Base-by-base conservation (phyloP, 2,888 invertebrate genomes). In the Thymelicus sylvestris region DNA sequence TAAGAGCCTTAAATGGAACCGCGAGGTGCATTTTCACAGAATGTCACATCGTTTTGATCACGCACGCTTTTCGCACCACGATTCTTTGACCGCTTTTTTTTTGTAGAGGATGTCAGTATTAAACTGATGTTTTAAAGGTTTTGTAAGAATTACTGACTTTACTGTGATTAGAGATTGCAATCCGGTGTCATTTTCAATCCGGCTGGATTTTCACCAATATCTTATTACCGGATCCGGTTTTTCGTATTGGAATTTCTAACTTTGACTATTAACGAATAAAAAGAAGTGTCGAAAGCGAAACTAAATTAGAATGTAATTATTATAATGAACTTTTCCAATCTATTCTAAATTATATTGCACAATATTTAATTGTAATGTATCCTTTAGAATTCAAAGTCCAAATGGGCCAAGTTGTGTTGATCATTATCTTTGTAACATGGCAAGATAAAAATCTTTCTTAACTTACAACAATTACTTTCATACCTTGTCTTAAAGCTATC, bases 41-140 rank as follows among this genome's bases (percentile, higher is more conserved):
- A 60, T 60, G 67, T 67, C 60, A 65, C 65, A 67, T 61, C 60
- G 60, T 47, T 59, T 66, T 59, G 47, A 66, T 66, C 66, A 59
- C 59, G 66, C 44, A 66, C 66, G 47, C 59, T 59, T 66, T 66
- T 59, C 59, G 47, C 66, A 24, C 59, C 66, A 24, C 24, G 48
- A 55, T 67, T 60, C 31, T 67, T 67, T 66, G 47, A 59, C 59
- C 66, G 19, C 59, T 12, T 15, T 60, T 15, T 60, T 67, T 60
- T 67, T 67, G 60, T 19, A 48, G 8, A 47, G 38, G 39, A 50
- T 50, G 19, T 57, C 39, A 48, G 39, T 50, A 19, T 52, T 65
- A 10, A 52, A 41, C 52, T 39, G 65, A 39, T 12, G 52, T 50
- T 64, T 59, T 39, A 39, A 7, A 39, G n/a, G 39, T 38, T 6